Evolutionary conservation across 2,888 invertebrate genomes (phyloP), one percentile per base, ranked within the genome.

Genomic region (Eupithecia dodoneata): DNA sequence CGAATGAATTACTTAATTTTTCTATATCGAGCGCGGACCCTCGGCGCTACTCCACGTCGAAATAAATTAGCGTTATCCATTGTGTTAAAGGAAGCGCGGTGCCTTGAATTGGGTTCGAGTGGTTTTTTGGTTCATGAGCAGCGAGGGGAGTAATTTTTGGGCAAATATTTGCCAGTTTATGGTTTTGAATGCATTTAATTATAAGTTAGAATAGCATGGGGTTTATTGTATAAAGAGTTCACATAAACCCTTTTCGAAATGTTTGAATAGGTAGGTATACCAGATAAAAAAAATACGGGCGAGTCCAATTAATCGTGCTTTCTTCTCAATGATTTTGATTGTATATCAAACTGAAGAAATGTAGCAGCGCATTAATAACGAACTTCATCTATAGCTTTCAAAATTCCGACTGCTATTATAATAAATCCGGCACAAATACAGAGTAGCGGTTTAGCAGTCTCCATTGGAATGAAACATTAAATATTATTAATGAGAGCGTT

Each of bases 1-100:
- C 90, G 88, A 94, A 94, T 93, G 93, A 94, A 94, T 94, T 91
- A 92, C 93, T 94, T 94, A 94, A 94, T 94, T 94, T 93, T 92
- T 93, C 90, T 89, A 88, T 90, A 90, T 90, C 88, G 87, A 84
- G 86, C 87, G 86, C 88, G 88, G 87, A 88, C 90, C 91, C 90
- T 88, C 86, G 82, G 87, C 86, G 84, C 87, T 87, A 86, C 86
- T 90, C 86, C 85, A 90, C 87, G 92, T 93, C 92, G 83, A 92
- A 93, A 92, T 93, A 92, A 92, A 93, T 93, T 92, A 92, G 88
- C 89, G 89, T 90, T 89, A 90, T 85, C 88, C 87, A 90, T 90
- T 90, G 89, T 89, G 83, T 81, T 85, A 87, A 89, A 87, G 85
- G 89, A 87, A 88, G 85, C 85, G 85, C 85, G 81, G 83, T 82